Conservation (phyloP, 2,888 invertebrate genomes). For the Parnassius orleans region DNA sequence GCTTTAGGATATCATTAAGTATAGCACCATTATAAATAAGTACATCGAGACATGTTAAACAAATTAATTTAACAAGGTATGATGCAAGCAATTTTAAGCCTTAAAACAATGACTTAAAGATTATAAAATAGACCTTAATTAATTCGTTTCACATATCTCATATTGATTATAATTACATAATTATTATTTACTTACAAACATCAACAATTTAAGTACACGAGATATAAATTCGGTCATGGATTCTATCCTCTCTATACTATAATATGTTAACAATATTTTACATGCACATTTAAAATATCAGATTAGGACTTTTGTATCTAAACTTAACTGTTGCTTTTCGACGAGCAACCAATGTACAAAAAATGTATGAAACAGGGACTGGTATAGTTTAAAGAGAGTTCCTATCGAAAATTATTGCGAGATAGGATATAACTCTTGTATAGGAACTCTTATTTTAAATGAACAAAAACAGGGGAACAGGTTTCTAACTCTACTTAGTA, state of each 20-base stretch:
- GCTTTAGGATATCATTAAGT: conserved; percentile 9
- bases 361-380: too few species aligned
- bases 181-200: conserved; percentile 37
- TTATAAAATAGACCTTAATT: conserved; percentile 31
- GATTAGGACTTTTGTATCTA: too few species aligned
- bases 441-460: too few species aligned
- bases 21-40: conserved; percentile 24
- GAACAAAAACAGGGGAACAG: too few species aligned
- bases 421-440: too few species aligned
- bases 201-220: conserved; percentile 29
- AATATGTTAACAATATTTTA: conserved; percentile 14
- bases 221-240: conserved; percentile 66
- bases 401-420: too few species aligned
- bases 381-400: too few species aligned
- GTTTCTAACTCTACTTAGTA: conserved; percentile 3
- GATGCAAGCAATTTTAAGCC: not conserved
- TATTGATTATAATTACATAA: conserved; percentile 16
- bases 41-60: conserved; percentile 14
- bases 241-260: conserved; percentile 36
- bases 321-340: too few species aligned
- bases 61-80: conserved; percentile 16
- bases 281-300: too few species aligned
- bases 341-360: too few species aligned
- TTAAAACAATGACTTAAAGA: conserved; percentile 1
- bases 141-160: conserved; percentile 29